A percentile compares a stretch with the other conserved stretches of the same genome.
These are phyloP conservation scores for Esox lucius DNA, from an alignment of 2,797 vertebrate species.

Conservation along the genomic window DNA sequence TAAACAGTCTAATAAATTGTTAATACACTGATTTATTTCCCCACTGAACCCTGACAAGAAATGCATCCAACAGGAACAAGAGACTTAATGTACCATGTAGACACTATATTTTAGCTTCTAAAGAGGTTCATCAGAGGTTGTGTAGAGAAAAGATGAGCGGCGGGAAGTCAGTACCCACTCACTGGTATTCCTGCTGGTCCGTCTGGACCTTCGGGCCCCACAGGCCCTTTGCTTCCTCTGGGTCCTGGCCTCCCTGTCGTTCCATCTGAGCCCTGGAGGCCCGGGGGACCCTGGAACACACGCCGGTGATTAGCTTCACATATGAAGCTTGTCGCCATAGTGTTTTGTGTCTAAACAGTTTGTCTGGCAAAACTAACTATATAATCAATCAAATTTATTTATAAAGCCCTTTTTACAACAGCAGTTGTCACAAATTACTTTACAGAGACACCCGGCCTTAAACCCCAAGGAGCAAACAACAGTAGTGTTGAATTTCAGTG, in stretches of 20 bases:
- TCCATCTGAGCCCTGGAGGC: conserved; percentile 70
- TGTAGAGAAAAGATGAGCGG: background rate
- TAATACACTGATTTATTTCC: background rate
- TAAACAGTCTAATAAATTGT: background rate
- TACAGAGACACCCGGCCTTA: too few relatives aligned
- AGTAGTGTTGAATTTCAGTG: too few relatives aligned
- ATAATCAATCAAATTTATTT: too few relatives aligned
- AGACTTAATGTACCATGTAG: background rate
- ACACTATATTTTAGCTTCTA: background rate
- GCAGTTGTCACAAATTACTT: too few relatives aligned
- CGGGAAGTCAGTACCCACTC: conserved; percentile 63
- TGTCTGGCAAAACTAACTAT: background rate
- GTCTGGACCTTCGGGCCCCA: conserved; percentile 68
- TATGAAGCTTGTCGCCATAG: background rate
- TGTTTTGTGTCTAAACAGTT: background rate
- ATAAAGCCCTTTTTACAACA: too few relatives aligned
- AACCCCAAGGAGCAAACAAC: too few relatives aligned
- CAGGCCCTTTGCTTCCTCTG: conserved; percentile 71
- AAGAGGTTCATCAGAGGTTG: conserved; percentile 2
- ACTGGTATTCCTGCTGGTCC: conserved; percentile 80
- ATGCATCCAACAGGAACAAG: background rate
- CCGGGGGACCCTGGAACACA: conserved; percentile 74
- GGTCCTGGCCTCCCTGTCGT: conserved; percentile 74
- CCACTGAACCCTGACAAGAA: background rate
- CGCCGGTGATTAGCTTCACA: background rate